phyloP scores from a whole-genome alignment of 53 echinoderm and acorn worm genomes.

The Antedon mediterranea region DNA sequence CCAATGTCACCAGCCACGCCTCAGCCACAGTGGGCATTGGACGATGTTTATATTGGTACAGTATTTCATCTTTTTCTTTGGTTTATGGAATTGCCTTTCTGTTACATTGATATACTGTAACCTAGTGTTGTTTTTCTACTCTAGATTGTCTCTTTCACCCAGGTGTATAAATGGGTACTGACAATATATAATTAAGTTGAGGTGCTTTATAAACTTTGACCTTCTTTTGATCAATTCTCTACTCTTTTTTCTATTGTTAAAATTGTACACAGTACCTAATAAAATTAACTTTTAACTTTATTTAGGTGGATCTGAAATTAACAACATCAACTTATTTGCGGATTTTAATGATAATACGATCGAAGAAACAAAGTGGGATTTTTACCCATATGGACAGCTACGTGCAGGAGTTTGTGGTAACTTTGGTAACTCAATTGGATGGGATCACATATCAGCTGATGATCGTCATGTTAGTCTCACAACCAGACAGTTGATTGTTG shows the following conservation, averaged over 20 bases:
- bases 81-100: too few relatives aligned
- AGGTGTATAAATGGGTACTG: too few relatives aligned
- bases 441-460: conserved; percentile 23
- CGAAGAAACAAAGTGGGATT: conserved; percentile 45
- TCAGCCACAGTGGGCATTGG: conserved; percentile 80
- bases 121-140: too few relatives aligned
- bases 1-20: conserved; percentile 16
- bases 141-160: too few relatives aligned
- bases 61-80: neutral
- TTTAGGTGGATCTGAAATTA: conserved; percentile 89
- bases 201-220: too few relatives aligned
- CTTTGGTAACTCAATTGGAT: conserved; percentile 48
- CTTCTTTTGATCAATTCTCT: too few relatives aligned
- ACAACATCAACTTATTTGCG: conserved; percentile 33
- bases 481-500: conserved; percentile 69
- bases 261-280: too few relatives aligned
- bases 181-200: too few relatives aligned
- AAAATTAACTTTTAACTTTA: neutral
- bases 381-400: conserved; percentile 56
- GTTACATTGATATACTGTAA: too few relatives aligned
- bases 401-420: conserved; percentile 41
- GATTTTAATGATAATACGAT: conserved; percentile 43
- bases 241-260: too few relatives aligned
- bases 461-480: conserved; percentile 21
- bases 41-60: conserved; percentile 63